Percentiles rank a stretch among this genome's conserved stretches.
Conservation (phyloP, 64 coral and sea anemone genomes). For the Orbicella faveolata region DNA sequence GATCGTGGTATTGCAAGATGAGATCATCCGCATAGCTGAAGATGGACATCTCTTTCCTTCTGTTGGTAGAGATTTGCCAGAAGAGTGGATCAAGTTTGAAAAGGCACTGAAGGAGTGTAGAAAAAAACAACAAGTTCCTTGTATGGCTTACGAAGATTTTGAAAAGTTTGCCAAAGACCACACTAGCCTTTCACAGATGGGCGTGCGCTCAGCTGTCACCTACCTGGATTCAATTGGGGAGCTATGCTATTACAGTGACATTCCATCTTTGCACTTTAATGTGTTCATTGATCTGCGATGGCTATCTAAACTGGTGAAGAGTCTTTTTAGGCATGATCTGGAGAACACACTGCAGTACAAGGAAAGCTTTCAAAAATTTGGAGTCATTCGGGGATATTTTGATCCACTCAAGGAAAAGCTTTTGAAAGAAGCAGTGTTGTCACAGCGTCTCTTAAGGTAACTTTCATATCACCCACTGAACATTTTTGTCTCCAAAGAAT, state of each 20-base stretch:
- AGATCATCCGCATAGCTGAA: slow-evolving; percentile 68
- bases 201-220: slow-evolving; percentile 32
- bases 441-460: slow-evolving; percentile 76
- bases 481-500: too few relatives aligned
- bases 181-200: background rate
- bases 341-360: slow-evolving; percentile 28
- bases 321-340: slow-evolving; percentile 90
- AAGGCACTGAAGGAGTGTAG: slow-evolving; percentile 41
- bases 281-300: slow-evolving; percentile 74
- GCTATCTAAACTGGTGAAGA: slow-evolving; percentile 66
- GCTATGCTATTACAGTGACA: slow-evolving; percentile 51
- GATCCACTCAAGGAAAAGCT: slow-evolving; percentile 16
- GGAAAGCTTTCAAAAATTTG: slow-evolving; percentile 27
- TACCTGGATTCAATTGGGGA: slow-evolving; percentile 83
- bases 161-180: slow-evolving; percentile 48
- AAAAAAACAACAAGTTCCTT: slow-evolving; percentile 46
- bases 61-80: slow-evolving; percentile 67
- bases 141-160: slow-evolving; percentile 68
- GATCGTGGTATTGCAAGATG: slow-evolving; percentile 44
- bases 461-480: background rate
- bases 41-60: slow-evolving; percentile 62
- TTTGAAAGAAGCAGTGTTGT: slow-evolving; percentile 45
- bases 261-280: slow-evolving; percentile 35
- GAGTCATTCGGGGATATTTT: slow-evolving; percentile 31
- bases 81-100: slow-evolving; percentile 75